Evolutionary conservation across 2,113 vertebrate species (phyloP).

Genomic region (Tyrannus savana): DNA sequence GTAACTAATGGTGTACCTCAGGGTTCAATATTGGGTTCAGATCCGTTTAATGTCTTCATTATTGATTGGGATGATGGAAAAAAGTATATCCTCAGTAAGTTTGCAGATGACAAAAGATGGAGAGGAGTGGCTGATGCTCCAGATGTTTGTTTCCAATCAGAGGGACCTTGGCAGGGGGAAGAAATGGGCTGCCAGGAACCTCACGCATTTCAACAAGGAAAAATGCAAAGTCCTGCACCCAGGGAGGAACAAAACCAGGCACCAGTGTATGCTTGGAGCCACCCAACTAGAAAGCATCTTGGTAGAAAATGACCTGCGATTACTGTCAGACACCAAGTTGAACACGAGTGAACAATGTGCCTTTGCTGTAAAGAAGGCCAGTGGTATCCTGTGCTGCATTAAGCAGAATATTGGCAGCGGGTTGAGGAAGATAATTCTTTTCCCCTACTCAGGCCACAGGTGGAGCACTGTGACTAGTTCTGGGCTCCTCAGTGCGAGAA

Average conservation of each 20-base stretch:
- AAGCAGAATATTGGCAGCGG: neutral
- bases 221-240: neutral
- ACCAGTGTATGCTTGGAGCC: fast-evolving
- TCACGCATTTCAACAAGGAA: neutral
- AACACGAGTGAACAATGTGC: neutral
- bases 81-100: neutral
- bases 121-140: neutral
- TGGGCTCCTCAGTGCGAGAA: neutral
- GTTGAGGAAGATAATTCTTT: neutral
- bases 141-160: neutral
- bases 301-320: neutral
- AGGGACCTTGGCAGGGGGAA: neutral
- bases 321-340: neutral
- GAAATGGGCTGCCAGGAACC: neutral
- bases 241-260: neutral
- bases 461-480: neutral
- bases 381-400: too few species aligned
- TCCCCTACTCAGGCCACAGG: neutral
- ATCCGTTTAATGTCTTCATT: neutral
- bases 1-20: fast-evolving
- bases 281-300: neutral
- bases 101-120: neutral
- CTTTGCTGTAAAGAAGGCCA: neutral
- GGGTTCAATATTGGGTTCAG: neutral
- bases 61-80: neutral